Evolutionary conservation across 2,797 vertebrate genomes (phyloP).

Genomic region (Mus caroli): DNA sequence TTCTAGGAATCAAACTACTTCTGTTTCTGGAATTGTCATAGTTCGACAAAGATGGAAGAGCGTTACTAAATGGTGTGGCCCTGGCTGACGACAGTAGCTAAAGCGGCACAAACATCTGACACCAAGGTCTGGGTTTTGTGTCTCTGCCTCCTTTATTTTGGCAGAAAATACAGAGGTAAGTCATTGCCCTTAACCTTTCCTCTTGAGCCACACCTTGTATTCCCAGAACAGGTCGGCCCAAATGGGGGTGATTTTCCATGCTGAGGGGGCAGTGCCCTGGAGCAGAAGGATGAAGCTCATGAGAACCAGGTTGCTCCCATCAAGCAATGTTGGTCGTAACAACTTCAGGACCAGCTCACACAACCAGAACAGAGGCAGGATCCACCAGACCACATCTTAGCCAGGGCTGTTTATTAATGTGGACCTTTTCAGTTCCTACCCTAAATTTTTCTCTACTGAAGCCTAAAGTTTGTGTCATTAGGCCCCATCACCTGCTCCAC

Average conservation of each 20-base stretch:
- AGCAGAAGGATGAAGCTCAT: background rate
- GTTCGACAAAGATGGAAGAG: background rate
- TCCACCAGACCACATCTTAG: background rate
- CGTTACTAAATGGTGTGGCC: background rate
- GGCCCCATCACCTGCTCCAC: background rate
- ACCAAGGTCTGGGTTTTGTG: background rate
- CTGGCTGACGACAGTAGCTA: background rate
- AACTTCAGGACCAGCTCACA: background rate
- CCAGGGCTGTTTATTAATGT: background rate
- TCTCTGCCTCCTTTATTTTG: background rate
- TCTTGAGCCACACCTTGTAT: background rate
- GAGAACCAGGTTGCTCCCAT: background rate
- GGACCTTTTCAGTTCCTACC: background rate
- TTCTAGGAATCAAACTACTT: background rate
- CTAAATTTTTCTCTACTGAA: background rate
- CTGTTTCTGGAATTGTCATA: background rate
- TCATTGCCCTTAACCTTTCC: background rate
- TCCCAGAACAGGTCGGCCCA: background rate
- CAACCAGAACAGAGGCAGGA: background rate
- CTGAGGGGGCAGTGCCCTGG: background rate
- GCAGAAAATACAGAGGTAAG: background rate
- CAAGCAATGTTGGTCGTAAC: background rate
- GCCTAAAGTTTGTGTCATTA: background rate
- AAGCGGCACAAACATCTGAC: background rate
- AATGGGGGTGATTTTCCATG: background rate